Evolutionary conservation across 2,888 invertebrate genomes (phyloP), one percentile per base, ranked within the genome.

Genomic region (Morpho helenor): DNA sequence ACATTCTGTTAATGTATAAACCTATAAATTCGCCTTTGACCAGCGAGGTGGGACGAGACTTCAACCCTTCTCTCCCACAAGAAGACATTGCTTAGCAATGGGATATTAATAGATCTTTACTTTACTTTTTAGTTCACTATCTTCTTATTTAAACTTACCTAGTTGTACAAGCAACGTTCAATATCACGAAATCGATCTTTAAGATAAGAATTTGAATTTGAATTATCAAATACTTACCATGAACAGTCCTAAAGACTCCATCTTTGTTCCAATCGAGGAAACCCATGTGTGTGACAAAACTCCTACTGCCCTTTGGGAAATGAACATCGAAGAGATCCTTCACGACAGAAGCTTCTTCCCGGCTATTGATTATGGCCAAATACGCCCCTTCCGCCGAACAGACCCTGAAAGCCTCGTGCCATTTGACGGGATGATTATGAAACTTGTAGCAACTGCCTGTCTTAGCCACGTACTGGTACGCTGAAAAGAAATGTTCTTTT

Each of bases 201-300:
- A 31, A 31, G 31, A 31, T 5, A 31, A 31, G 31, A 31, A 31
- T 31, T 31, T 31, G 31, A 31, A 2, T 31, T 31, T 31, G 31
- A 3, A 31, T 31, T 3, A 31, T 5, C 31, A 49, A 62, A 50
- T 45, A 49, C 52, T 48, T 48, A 67, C 69, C 68, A 8, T 68
- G 63, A 48, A 65, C 61, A 50, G 68, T 71, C 8, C 67, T 50
- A 65, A 65, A 69, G 8, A 66, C 67, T 5, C 66, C 66, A 44
- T 65, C 65, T 49, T 66, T 65, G 10, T 62, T 54, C 68, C 67
- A 70, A 39, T 69, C 66, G 43, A 63, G 63, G 52, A 66, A 63
- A 7, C 68, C 70, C 39, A 54, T 23, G 23, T 8, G 8, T 42
- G 10, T 8, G 47, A 48, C 10, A 5, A 5, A 7, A 10, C 2